Conservation (phyloP, 2,888 invertebrate species). For the Chymomyza amoena region DNA sequence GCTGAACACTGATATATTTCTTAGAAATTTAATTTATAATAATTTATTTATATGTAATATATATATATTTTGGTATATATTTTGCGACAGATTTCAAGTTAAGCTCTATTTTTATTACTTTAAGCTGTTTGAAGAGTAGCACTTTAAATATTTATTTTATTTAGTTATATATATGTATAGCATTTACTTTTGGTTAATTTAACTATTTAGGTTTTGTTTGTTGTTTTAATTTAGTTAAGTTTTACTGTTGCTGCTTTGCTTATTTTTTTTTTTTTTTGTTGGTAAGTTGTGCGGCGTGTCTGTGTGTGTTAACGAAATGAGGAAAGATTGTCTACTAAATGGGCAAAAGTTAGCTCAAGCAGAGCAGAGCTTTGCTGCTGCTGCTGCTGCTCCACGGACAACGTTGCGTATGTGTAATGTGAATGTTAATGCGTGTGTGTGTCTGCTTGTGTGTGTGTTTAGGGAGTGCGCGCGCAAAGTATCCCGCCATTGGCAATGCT, state of each 20-base stretch:
- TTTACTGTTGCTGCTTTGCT: neutral
- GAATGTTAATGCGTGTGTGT: constrained; percentile 34
- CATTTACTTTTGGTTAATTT: constrained; percentile 1
- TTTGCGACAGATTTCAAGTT: constrained; percentile 33
- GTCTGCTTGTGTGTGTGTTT: constrained; percentile 45
- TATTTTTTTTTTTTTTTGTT: constrained; percentile 11
- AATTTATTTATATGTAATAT: neutral
- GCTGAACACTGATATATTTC: neutral
- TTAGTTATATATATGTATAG: constrained; percentile 5
- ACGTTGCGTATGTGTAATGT: constrained; percentile 58
- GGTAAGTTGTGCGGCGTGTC: constrained; percentile 48
- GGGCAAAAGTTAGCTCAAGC: constrained; percentile 50
- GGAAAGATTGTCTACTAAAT: constrained; percentile 75
- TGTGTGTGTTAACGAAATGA: constrained; percentile 72
- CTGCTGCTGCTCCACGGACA: constrained; percentile 39
- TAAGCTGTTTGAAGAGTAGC: neutral
- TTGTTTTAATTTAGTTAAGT: constrained; percentile 3
- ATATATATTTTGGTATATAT: constrained; percentile 25
- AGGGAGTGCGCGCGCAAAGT: constrained; percentile 67
- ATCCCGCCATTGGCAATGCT: constrained; percentile 36
- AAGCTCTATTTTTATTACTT: constrained; percentile 7
- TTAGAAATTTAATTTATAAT: constrained; percentile 12
- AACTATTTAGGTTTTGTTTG: constrained; percentile 22
- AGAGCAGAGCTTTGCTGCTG: constrained; percentile 37
- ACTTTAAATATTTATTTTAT: constrained; percentile 17